These are phyloP conservation scores for Parauchenoglanis punctatus DNA, from an alignment of 2,797 vertebrate species.

Conservation along the genomic window DNA sequence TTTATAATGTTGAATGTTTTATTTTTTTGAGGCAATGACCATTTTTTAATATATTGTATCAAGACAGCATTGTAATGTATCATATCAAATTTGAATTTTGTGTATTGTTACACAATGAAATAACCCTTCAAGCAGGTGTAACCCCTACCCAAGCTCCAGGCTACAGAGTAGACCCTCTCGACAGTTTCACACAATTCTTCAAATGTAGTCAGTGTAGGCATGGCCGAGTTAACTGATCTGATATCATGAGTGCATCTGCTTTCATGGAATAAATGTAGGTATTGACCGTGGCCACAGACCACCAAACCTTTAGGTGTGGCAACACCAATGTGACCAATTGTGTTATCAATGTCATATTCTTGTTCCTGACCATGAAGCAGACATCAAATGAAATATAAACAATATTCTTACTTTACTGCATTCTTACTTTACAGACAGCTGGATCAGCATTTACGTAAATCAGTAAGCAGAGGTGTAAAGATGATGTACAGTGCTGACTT, in stretches of 20 bases:
- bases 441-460: neutral
- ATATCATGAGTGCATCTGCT: neutral
- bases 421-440: neutral
- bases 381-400: neutral
- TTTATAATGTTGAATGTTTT: neutral
- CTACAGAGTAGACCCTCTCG: neutral
- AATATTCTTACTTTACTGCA: neutral
- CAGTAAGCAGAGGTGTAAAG: neutral
- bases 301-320: neutral
- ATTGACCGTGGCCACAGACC: neutral
- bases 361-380: slow-evolving; percentile 4
- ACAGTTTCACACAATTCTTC: neutral
- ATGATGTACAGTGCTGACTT: neutral
- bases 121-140: neutral
- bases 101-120: neutral
- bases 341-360: neutral
- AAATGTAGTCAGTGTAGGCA: neutral
- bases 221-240: neutral
- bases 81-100: neutral
- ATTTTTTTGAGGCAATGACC: neutral
- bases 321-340: neutral
- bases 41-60: neutral
- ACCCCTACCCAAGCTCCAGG: neutral
- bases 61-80: too few species aligned
- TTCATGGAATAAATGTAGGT: neutral